Conservation (phyloP, 2,113 vertebrate species). For the Rutilus rutilus region DNA sequence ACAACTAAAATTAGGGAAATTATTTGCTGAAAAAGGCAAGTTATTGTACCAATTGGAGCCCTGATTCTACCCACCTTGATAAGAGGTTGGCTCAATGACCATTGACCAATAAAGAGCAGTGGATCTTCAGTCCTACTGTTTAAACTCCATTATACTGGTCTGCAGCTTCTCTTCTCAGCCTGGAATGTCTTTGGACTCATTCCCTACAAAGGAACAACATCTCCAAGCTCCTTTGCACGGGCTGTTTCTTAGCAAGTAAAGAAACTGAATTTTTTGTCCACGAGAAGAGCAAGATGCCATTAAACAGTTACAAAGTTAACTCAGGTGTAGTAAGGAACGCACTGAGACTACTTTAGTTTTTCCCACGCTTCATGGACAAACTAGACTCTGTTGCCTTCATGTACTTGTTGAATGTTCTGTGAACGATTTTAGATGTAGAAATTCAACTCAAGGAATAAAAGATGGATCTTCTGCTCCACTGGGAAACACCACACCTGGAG, state of each 20-base stretch:
- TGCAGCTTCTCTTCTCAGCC: slow-evolving; percentile 25
- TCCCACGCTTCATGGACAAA: slow-evolving; percentile 54
- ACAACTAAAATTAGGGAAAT: not conserved
- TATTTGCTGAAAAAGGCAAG: not conserved
- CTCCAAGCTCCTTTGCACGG: slow-evolving; percentile 4
- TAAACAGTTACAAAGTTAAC: slow-evolving; percentile 59
- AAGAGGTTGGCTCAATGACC: no score
- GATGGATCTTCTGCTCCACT: slow-evolving; percentile 45
- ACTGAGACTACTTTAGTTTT: slow-evolving; percentile 56
- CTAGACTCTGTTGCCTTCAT: slow-evolving; percentile 54
- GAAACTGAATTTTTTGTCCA: not conserved
- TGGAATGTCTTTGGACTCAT: slow-evolving; percentile 10
- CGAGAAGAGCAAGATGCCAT: slow-evolving; percentile 14
- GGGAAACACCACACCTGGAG: slow-evolving; percentile 38
- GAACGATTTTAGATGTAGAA: slow-evolving; percentile 60
- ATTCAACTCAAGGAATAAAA: slow-evolving; percentile 46
- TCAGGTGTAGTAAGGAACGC: slow-evolving; percentile 74
- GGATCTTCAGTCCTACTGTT: not conserved
- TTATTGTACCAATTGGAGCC: not conserved
- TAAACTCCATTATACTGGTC: slow-evolving; percentile 22
- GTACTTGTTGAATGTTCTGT: slow-evolving; percentile 74
- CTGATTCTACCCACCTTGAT: not conserved
- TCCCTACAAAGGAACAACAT: slow-evolving; percentile 26
- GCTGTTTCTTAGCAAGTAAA: not conserved
- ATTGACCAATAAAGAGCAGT: not conserved